Evolutionary conservation across 1,140 invertebrate species (phyloP).

Genomic region (Lethrus apterus): DNA sequence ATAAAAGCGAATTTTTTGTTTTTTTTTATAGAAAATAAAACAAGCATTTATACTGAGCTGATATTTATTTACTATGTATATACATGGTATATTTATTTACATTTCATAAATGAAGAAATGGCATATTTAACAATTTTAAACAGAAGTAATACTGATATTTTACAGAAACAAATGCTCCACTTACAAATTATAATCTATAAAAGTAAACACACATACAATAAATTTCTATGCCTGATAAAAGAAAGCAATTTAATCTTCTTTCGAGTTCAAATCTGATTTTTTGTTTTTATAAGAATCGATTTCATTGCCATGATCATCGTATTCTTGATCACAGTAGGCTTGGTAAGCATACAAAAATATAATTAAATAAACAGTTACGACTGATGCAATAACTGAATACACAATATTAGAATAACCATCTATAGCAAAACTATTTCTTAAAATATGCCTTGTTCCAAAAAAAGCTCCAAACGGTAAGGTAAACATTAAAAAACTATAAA

Average conservation of each 20-base stretch:
- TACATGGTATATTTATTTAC: constrained; percentile 5
- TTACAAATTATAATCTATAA: no score
- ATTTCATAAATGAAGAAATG: constrained; percentile 6
- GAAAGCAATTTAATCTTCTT: constrained; percentile 21
- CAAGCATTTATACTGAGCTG: background rate
- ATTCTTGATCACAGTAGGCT: constrained; percentile 63
- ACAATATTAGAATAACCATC: constrained; percentile 57
- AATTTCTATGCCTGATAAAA: no score
- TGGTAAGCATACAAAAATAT: constrained; percentile 70
- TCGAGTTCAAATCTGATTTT: constrained; percentile 19
- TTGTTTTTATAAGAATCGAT: constrained; percentile 17
- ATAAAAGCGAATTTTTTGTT: background rate
- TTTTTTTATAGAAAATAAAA: background rate
- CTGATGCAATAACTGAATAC: constrained; percentile 65
- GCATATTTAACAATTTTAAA: no score
- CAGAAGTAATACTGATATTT: no score
- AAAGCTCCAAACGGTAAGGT: constrained; percentile 70
- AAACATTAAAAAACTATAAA: constrained; percentile 78
- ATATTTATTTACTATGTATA: constrained; percentile 8
- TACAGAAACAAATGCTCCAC: no score
- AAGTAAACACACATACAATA: no score
- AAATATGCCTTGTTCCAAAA: constrained; percentile 56
- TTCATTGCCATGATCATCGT: constrained; percentile 50
- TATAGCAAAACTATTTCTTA: constrained; percentile 55
- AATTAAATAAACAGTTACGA: constrained; percentile 70